Evolutionary conservation across 2,113 vertebrate genomes (phyloP).

Genomic region (Xenus cinereus): DNA sequence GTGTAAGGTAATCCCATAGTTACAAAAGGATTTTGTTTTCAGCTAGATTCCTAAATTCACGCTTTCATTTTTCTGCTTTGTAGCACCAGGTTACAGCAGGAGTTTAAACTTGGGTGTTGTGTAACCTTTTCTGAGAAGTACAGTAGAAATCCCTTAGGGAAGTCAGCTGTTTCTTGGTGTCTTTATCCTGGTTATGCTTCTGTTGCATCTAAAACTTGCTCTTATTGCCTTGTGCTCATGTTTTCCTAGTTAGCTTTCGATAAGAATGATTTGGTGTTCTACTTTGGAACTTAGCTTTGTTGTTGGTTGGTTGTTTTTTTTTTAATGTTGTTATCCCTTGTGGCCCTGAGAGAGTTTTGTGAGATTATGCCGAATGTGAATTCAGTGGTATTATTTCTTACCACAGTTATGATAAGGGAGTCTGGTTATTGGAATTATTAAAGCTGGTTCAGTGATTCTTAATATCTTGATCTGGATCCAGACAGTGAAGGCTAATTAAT

Average conservation of each 20-base stretch:
- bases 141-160: not conserved
- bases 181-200: not conserved
- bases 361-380: not conserved
- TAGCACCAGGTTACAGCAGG: not conserved
- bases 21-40: not conserved
- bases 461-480: not conserved
- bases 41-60: not conserved
- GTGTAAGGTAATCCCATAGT: not conserved
- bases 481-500: conserved; percentile 10
- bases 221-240: accelerated
- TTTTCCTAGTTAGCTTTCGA: not conserved
- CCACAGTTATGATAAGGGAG: not conserved
- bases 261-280: not conserved
- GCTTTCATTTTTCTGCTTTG: accelerated
- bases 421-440: not conserved
- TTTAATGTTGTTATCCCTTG: not conserved
- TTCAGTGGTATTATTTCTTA: not conserved
- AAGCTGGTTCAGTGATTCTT: not conserved
- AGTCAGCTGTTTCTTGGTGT: not conserved
- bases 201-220: not conserved
- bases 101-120: not conserved
- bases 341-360: not conserved
- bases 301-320: no score
- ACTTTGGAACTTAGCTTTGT: not conserved
- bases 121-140: not conserved